Conservation (phyloP, 2,888 invertebrate genomes). For the Netelia inedita region DNA sequence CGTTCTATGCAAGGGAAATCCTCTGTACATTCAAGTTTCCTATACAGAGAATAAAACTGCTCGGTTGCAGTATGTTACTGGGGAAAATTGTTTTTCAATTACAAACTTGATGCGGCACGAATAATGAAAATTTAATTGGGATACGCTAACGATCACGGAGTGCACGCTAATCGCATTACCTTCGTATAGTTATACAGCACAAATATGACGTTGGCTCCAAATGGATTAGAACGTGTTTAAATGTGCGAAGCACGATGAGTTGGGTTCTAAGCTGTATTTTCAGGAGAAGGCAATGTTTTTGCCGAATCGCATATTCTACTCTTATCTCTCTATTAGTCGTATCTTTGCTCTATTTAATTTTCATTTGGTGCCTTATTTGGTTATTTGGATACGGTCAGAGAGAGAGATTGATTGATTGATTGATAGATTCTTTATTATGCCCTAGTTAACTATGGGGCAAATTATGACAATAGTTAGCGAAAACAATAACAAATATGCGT, state of each 20-base stretch:
- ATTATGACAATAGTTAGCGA: too few relatives aligned
- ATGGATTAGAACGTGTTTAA: too few relatives aligned
- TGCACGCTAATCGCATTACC: too few relatives aligned
- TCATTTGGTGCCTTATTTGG: constrained; percentile 60
- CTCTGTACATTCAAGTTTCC: background rate
- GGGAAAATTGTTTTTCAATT: background rate
- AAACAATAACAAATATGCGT: too few relatives aligned
- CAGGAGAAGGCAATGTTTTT: background rate
- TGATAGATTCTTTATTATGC: too few relatives aligned
- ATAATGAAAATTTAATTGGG: background rate
- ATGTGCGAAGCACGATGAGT: background rate
- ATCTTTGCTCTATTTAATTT: constrained; percentile 51
- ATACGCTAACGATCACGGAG: background rate
- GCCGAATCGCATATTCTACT: constrained; percentile 10
- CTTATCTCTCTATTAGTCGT: constrained; percentile 2
- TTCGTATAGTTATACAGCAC: too few relatives aligned
- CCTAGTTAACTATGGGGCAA: too few relatives aligned
- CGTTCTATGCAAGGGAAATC: background rate
- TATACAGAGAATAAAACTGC: background rate
- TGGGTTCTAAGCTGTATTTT: background rate
- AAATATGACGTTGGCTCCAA: too few relatives aligned
- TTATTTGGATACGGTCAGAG: constrained; percentile 21
- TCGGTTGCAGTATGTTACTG: background rate
- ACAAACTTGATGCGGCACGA: background rate
- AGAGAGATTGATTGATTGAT: too few relatives aligned